Evolutionary conservation across 2,797 vertebrate genomes (phyloP).

Genomic region (Syngnathus acus): DNA sequence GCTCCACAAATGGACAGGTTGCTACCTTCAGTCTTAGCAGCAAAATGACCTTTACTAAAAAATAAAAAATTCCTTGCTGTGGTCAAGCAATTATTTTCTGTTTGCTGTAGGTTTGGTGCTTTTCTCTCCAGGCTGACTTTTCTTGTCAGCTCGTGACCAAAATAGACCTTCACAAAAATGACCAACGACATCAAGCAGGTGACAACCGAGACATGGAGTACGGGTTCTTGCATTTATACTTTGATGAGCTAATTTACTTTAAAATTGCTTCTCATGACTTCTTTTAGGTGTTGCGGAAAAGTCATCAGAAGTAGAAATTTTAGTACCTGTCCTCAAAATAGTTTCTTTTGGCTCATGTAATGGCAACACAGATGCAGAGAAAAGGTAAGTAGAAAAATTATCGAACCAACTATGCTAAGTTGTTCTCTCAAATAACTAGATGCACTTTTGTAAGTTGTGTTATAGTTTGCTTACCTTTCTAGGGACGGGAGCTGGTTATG

Average conservation of each 20-base stretch:
- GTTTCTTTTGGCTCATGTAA: slow-evolving; percentile 27
- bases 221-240: background rate
- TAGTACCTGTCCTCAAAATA: slow-evolving; percentile 64
- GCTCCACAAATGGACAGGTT: slow-evolving; percentile 81
- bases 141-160: slow-evolving; percentile 70
- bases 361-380: slow-evolving; percentile 15
- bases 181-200: slow-evolving; percentile 63
- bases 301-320: slow-evolving; percentile 43
- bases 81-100: background rate
- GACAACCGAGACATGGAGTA: slow-evolving; percentile 5
- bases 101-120: slow-evolving; percentile 75
- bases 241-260: background rate
- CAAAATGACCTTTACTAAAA: background rate
- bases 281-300: slow-evolving; percentile 30
- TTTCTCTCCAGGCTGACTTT: slow-evolving; percentile 68
- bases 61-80: background rate
- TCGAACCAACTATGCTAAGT: background rate
- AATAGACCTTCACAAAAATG: slow-evolving; percentile 73
- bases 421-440: too few species aligned
- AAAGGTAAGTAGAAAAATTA: slow-evolving; percentile 39
- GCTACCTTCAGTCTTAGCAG: background rate
- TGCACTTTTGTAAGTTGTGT: background rate
- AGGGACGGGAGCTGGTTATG: slow-evolving; percentile 63
- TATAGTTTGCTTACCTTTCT: slow-evolving; percentile 20
- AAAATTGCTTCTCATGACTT: slow-evolving; percentile 13